Conservation (phyloP, 2,113 vertebrate genomes). For the Hassar affinis region DNA sequence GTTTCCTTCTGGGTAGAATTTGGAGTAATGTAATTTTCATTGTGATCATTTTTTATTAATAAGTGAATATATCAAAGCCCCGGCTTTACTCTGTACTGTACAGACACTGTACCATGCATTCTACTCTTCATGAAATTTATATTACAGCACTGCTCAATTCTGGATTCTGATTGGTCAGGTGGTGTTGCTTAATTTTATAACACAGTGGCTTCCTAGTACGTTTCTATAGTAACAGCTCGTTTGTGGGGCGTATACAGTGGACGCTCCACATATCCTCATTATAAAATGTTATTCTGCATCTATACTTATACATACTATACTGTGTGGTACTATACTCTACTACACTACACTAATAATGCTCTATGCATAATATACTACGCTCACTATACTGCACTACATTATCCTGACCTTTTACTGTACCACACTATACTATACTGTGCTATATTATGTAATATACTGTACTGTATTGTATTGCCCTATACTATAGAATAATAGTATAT, state of each 20-base stretch:
- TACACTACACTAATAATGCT: not conserved
- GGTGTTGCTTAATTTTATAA: not conserved
- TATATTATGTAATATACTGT: no score
- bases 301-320: not conserved
- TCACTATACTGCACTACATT: not conserved
- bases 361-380: no score
- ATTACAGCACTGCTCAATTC: not conserved
- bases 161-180: not conserved
- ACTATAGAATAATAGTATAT: no score
- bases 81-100: not conserved
- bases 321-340: not conserved
- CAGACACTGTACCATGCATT: not conserved
- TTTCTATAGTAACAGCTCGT: no score
- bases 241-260: no score
- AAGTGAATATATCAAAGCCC: not conserved
- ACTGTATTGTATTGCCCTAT: no score
- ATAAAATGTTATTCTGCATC: not conserved
- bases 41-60: not conserved
- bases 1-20: not conserved
- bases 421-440: not conserved
- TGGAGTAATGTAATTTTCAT: not conserved
- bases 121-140: not conserved
- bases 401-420: no score
- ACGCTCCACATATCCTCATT: not conserved
- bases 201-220: no score